Conservation (phyloP, 2,113 vertebrate genomes). For the Forbesichthys agassizii region DNA sequence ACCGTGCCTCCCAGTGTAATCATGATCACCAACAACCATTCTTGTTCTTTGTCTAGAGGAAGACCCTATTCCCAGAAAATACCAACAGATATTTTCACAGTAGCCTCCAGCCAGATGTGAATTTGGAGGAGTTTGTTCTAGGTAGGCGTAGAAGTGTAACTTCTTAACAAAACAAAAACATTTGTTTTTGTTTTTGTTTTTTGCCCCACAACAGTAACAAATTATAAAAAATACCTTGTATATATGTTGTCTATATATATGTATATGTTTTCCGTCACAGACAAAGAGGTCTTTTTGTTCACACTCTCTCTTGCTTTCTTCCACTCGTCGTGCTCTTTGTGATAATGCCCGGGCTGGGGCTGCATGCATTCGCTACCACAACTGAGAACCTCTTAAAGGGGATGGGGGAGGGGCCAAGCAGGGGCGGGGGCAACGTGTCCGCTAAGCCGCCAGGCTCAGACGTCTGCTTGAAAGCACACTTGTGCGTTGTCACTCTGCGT, state of each 20-base stretch:
- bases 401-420: conserved; percentile 8
- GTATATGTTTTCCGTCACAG: too few species aligned
- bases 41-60: too few species aligned
- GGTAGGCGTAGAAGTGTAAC: too few species aligned
- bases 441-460: conserved; percentile 34
- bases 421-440: conserved; percentile 50
- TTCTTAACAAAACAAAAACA: too few species aligned
- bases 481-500: conserved; percentile 34
- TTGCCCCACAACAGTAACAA: too few species aligned
- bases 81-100: too few species aligned
- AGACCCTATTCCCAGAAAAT: too few species aligned
- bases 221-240: too few species aligned
- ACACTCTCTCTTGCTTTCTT: neutral
- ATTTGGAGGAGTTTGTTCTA: too few species aligned
- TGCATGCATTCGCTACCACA: conserved; percentile 23
- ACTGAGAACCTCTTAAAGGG: conserved; percentile 8
- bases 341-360: conserved; percentile 3
- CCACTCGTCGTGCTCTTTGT: conserved; percentile 27
- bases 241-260: too few species aligned
- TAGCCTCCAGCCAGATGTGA: too few species aligned
- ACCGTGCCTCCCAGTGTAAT: conserved; percentile 34
- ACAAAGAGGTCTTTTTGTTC: neutral
- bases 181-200: too few species aligned
- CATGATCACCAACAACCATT: neutral
- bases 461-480: conserved; percentile 35